Evolutionary conservation across 2,797 vertebrate species (phyloP), one percentile per base, ranked within the genome.

Genomic region (Betta splendens): DNA sequence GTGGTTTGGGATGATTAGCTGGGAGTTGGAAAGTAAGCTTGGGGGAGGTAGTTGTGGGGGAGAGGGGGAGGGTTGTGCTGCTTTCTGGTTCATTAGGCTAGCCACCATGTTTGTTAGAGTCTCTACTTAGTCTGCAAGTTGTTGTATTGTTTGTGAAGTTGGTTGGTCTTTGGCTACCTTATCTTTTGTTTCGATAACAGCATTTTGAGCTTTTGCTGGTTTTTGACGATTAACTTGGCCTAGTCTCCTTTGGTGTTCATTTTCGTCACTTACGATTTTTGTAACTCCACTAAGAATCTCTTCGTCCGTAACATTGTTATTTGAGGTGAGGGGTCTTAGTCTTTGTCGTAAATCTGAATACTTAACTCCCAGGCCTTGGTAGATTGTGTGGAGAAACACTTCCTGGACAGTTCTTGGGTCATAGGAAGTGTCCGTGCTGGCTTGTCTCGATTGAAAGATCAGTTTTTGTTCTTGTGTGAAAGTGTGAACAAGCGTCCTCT

Each of bases 181-280:
- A 9, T 37, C 42, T 23, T 7, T 26, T 15, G 33, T 32, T 16
- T 39, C 44, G 1, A 47, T 22, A 15, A 29, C 22, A 15, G 28
- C 36, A 33, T 38, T 45, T 4, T 63, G 61, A 2, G 48, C 25
- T 1, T 61, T 42, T 7, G 17, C 38, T 6, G 8, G n/a, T 5
- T 69, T 74, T 21, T 53, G 64, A 1, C 31, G 23, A 15, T 40
- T 7, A 1, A 13, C 3, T 28, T 64, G 46, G 2, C 64, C 58
- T 1, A 81, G 29, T 31, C 62, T 50, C 0, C 22, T 18, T 37
- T 61, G 70, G 1, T 62, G 50, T 1, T 78, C 61, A 3, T 67
- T 75, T 11, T 82, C 64, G n/a, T 79, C 47, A 16, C 23, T 70
- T 5, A 64, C 76, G 17, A 76, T 76, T 25, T 61, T 77, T 5